Percentiles rank a stretch among this genome's conserved stretches.
Evolutionary conservation across 2,888 invertebrate species (phyloP).

Genomic region (Lepas anatifera): DNA sequence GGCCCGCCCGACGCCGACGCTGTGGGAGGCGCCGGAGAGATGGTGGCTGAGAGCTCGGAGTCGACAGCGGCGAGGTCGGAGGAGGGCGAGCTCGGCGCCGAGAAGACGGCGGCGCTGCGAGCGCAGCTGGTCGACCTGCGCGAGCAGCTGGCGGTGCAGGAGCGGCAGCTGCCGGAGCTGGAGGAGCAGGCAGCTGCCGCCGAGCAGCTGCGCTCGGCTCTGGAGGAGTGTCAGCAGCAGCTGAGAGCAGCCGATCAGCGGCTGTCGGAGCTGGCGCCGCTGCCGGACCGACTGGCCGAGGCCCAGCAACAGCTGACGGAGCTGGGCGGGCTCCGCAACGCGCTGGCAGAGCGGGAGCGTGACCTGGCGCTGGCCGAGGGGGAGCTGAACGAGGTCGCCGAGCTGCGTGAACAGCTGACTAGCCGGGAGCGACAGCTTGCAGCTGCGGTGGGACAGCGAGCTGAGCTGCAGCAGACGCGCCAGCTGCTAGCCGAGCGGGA

Average conservation of each 20-base stretch:
- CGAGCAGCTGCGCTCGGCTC: neutral
- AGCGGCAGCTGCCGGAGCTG: constrained; percentile 16
- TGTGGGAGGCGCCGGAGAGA: constrained; percentile 8
- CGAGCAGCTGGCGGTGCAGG: constrained; percentile 16
- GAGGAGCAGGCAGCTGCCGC: constrained; percentile 9
- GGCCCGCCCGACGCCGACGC: constrained; percentile 12
- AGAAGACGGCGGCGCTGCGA: constrained; percentile 8
- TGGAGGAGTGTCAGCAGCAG: neutral
- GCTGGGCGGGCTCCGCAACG: constrained; percentile 12
- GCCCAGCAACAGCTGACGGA: constrained; percentile 20
- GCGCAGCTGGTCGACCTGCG: neutral
- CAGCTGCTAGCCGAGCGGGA: neutral
- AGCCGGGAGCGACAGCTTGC: neutral
- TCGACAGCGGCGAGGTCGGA: neutral
- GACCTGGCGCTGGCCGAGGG: constrained; percentile 19
- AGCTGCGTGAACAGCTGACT: constrained; percentile 13
- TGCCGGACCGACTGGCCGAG: constrained; percentile 17
- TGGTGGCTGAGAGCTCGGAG: neutral
- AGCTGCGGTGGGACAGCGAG: neutral
- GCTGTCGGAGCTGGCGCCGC: constrained; percentile 14
- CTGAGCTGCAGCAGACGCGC: constrained; percentile 2
- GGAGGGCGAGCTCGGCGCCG: neutral
- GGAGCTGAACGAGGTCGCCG: constrained; percentile 15
- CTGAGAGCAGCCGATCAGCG: neutral
- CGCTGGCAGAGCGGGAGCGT: neutral